Evolutionary conservation across 2,888 invertebrate genomes (phyloP), one percentile per base, ranked within the genome.

Genomic region (Gortyna flavago): DNA sequence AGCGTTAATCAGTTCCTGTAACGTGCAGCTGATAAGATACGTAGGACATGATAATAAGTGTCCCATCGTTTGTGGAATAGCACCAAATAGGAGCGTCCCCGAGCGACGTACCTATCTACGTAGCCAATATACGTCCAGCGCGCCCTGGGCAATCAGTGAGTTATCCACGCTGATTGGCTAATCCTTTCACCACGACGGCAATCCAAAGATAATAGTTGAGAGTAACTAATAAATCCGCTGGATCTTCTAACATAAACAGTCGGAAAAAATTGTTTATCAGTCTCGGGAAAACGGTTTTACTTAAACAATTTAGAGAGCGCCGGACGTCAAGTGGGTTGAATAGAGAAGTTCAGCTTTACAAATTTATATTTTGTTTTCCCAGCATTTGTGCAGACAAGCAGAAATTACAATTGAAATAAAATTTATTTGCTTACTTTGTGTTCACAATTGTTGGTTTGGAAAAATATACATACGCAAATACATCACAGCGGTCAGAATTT

Each of bases 261-360:
- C 32, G 72, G 77, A 86, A 86, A 89, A 88, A 86, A 87, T 84
- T 92, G 91, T 92, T 92, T 92, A 91, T 90, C 88, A 85, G 80
- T 81, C 89, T 86, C 79, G 83, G 69, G 66, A 90, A 92, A 93
- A 91, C 91, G 92, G 92, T 89, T 91, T 93, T 91, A 89, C 90
- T 91, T 92, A 89, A 92, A 92, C 92, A 94, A 93, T 94, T 94
- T 91, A 88, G 85, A 87, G 86, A 87, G 87, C 88, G 86, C 87
- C 85, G 89, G 88, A 81, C 90, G 91, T 89, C 90, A 91, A 93
- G 90, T 91, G 92, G 85, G 89, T 85, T 87, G 89, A 91, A 92
- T 91, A 93, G 92, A 93, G 92, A 91, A 91, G 87, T 92, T 92
- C 89, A 86, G 87, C 79, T 85, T 85, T 86, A 87, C 87, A 89